Percentiles rank a stretch among this genome's conserved stretches.
Conservation (phyloP, 2,113 vertebrate genomes). For the Crocuta crocuta region DNA sequence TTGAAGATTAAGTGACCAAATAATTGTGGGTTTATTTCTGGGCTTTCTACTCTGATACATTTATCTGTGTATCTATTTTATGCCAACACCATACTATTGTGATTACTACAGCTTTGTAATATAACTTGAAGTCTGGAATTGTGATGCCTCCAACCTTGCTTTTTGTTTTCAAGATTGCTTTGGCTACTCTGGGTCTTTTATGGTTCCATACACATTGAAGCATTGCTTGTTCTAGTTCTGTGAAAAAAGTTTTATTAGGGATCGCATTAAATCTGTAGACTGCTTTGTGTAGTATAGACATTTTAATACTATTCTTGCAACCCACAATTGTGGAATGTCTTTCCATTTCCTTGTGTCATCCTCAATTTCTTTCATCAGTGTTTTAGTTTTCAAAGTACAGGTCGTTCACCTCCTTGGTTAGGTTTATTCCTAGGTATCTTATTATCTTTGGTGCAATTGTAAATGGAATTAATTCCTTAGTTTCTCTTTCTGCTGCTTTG, state of each 20-base stretch:
- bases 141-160: neutral
- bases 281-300: neutral
- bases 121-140: neutral
- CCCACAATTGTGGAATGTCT: neutral
- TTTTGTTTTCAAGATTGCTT: neutral
- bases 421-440: neutral
- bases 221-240: neutral
- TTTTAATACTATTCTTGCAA: neutral
- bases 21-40: neutral
- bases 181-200: neutral
- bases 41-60: neutral
- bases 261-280: too few relatives aligned
- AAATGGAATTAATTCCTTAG: neutral
- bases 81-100: neutral
- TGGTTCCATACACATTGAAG: neutral
- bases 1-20: neutral
- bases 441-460: neutral
- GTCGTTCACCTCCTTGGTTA: neutral
- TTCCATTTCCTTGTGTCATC: neutral
- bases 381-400: neutral
- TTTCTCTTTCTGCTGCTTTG: neutral
- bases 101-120: neutral
- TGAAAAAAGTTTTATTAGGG: too few relatives aligned
- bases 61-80: neutral
- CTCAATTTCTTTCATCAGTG: neutral